A percentile compares a stretch with the other conserved stretches of the same genome.
These are phyloP conservation scores for Ailuropoda melanoleuca DNA, from an alignment of 2,113 vertebrate genomes.

Conservation along the genomic window DNA sequence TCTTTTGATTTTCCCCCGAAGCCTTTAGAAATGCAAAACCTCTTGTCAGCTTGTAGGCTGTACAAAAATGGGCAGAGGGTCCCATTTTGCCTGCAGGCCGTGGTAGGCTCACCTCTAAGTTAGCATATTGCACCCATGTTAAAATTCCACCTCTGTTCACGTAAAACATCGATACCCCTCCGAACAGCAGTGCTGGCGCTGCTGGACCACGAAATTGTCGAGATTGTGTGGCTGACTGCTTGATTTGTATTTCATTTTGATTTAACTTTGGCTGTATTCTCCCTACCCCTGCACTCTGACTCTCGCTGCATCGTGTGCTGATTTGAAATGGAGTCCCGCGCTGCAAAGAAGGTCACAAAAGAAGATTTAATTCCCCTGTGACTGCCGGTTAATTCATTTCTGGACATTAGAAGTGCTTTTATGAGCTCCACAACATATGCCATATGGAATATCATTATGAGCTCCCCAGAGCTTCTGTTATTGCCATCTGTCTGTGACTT, in stretches of 20 bases:
- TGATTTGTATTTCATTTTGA: background rate
- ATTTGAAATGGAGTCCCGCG: background rate
- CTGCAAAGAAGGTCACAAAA: background rate
- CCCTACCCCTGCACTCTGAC: too few relatives aligned
- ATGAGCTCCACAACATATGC: conserved; percentile 9
- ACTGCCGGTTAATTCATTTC: conserved; percentile 32
- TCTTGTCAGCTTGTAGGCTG: background rate
- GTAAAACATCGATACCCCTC: background rate
- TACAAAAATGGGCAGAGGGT: background rate
- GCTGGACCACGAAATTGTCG: background rate
- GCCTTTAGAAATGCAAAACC: background rate
- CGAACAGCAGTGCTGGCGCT: background rate
- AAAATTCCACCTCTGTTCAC: background rate
- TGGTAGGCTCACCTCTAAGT: background rate
- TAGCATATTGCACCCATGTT: background rate
- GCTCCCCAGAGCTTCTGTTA: conserved; percentile 49
- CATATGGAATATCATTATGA: conserved; percentile 68
- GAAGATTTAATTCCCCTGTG: background rate
- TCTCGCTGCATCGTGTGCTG: background rate
- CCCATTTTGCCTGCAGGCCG: background rate
- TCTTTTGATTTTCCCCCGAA: background rate
- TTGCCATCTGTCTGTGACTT: conserved; percentile 69
- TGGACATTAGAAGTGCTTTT: conserved; percentile 27
- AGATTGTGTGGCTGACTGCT: background rate
- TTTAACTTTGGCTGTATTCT: background rate